phyloP scores from a whole-genome alignment of 1,140 invertebrate genomes.

The Brachionus rotundiformis region DNA sequence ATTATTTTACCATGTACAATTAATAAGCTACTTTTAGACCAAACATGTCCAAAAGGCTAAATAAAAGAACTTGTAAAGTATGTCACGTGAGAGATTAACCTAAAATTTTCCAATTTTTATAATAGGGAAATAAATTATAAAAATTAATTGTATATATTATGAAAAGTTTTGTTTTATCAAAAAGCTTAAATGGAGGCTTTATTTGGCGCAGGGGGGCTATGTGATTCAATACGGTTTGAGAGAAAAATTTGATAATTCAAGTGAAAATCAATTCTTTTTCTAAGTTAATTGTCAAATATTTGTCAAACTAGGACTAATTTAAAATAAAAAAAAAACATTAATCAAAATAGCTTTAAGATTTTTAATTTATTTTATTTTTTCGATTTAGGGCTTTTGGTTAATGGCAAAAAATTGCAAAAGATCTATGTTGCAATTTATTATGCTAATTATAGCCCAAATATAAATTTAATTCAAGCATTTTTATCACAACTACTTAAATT shows the following conservation, averaged over 20 bases:
- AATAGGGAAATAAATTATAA: neutral
- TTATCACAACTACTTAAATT: neutral
- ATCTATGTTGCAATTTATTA: neutral
- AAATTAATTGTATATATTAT: neutral
- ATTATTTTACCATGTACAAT: no score
- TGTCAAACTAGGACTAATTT: neutral
- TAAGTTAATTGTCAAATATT: neutral
- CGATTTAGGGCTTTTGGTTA: neutral
- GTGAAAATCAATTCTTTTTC: neutral
- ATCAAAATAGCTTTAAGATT: neutral
- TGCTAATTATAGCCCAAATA: neutral
- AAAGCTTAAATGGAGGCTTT: no score
- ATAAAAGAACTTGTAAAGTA: no score
- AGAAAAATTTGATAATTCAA: no score
- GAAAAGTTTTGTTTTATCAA: no score
- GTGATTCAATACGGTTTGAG: no score
- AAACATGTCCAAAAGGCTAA: no score
- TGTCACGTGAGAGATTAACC: neutral
- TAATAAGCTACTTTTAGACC: no score
- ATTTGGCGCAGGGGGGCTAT: no score
- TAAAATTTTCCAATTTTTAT: neutral
- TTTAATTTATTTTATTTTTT: neutral
- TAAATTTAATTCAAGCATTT: neutral
- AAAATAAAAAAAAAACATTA: neutral
- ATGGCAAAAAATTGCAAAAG: neutral